Conservation (phyloP, 2,797 vertebrate genomes). For the Spinibarbus caldwelli region DNA sequence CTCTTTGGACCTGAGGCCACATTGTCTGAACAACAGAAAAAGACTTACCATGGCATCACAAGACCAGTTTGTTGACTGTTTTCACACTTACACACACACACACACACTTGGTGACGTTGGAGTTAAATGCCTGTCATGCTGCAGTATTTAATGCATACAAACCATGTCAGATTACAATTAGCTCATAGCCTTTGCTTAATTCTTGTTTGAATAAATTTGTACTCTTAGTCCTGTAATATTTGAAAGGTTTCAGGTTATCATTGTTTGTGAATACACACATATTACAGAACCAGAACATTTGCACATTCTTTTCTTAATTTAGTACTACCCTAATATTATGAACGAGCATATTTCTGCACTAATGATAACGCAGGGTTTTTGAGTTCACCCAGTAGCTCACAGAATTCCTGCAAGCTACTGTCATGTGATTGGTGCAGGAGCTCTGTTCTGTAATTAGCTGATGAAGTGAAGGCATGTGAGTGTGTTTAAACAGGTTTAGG, state of each 20-base stretch:
- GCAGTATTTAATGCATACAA: not conserved
- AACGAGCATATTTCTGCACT: not conserved
- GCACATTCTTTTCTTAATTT: not conserved
- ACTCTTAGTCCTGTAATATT: not conserved
- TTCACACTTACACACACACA: not conserved
- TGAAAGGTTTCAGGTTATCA: not conserved
- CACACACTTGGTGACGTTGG: not conserved
- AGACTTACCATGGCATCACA: conserved; percentile 33
- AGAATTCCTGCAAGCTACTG: conserved; percentile 46
- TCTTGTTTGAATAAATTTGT: not conserved
- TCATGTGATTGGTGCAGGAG: conserved; percentile 73
- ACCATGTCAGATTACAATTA: not conserved
- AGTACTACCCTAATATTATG: not conserved
- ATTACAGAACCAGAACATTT: not conserved
- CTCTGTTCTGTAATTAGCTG: conserved; percentile 64
- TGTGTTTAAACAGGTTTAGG: conserved; percentile 70
- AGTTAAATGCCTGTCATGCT: conserved; percentile 5
- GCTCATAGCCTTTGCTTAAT: not conserved
- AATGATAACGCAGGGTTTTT: conserved; percentile 42
- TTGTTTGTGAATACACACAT: not conserved
- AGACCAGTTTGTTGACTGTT: conserved; percentile 23
- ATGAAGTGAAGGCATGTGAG: conserved; percentile 77
- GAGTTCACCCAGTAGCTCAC: conserved; percentile 51
- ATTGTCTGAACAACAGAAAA: conserved; percentile 28
- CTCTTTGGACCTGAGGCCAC: conserved; percentile 21